Evolutionary conservation across 2,888 invertebrate species (phyloP).

Genomic region (Amphimallon solstitiale): DNA sequence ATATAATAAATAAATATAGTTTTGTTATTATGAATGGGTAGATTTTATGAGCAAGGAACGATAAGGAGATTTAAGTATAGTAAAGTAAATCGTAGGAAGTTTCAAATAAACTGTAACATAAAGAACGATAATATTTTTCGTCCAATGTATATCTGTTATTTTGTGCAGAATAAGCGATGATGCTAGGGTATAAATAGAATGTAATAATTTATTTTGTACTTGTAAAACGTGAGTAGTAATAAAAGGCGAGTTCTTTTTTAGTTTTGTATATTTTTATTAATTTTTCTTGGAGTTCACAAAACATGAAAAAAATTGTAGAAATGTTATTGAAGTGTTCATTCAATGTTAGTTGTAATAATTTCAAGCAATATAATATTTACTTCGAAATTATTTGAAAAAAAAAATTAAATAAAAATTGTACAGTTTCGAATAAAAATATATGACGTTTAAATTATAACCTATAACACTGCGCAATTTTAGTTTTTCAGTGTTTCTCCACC

Average conservation of each 20-base stretch:
- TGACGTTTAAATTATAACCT: too few species aligned
- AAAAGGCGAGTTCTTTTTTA: not conserved
- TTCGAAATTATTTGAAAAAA: too few species aligned
- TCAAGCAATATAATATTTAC: too few species aligned
- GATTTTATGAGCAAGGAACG: not conserved
- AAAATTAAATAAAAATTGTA: too few species aligned
- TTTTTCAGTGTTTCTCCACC: too few species aligned
- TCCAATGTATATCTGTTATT: not conserved
- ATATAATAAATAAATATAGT: not conserved
- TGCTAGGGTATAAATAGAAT: not conserved
- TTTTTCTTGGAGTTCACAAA: not conserved
- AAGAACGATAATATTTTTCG: conserved; percentile 3
- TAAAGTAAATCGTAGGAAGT: not conserved
- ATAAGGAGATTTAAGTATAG: too few species aligned
- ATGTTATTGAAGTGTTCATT: too few species aligned
- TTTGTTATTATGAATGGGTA: not conserved
- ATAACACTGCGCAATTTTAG: too few species aligned
- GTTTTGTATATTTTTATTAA: not conserved
- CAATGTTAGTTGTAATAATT: too few species aligned
- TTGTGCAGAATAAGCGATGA: not conserved
- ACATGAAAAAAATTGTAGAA: too few species aligned
- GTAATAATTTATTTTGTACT: not conserved
- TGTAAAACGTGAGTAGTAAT: not conserved
- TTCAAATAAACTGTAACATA: not conserved
- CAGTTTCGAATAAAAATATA: too few species aligned